These are phyloP conservation scores for Tenrec ecaudatus DNA, from an alignment of 2,113 vertebrate genomes.

Conservation along the genomic window DNA sequence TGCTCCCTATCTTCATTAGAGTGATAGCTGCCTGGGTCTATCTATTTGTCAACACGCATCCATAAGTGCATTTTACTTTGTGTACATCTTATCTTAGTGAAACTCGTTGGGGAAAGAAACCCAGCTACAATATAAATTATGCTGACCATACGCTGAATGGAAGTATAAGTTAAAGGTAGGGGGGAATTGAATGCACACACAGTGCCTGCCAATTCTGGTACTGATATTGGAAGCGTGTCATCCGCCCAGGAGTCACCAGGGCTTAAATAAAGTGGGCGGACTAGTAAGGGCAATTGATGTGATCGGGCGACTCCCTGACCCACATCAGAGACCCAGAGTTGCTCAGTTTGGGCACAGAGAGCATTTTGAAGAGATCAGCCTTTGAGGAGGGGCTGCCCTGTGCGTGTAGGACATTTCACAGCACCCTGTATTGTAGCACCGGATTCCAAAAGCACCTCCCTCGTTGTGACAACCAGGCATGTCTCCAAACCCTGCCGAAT, in stretches of 20 bases:
- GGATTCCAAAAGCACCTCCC: background rate
- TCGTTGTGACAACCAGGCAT: background rate
- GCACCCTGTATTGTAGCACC: background rate
- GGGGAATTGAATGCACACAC: background rate
- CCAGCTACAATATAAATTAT: background rate
- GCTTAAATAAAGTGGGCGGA: background rate
- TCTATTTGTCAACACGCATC: too few relatives aligned
- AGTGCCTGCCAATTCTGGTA: background rate
- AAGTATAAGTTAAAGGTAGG: background rate
- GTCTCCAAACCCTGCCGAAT: too few relatives aligned
- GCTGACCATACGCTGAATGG: background rate
- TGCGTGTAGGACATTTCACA: too few relatives aligned
- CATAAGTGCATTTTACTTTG: background rate
- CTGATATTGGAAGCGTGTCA: fast-evolving
- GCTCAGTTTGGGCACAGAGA: background rate
- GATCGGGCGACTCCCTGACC: background rate
- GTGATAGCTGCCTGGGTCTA: too few relatives aligned
- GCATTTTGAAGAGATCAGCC: background rate
- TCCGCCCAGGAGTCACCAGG: fast-evolving
- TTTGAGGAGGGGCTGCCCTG: background rate
- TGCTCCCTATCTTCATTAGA: background rate
- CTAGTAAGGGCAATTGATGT: fast-evolving
- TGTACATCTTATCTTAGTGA: background rate
- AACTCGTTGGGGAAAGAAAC: background rate
- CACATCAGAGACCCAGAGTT: background rate